Percentiles rank a stretch among this genome's conserved stretches.
These are phyloP conservation scores for Drosophila histrio DNA, from an alignment of 2,888 invertebrate genomes.

Conservation along the genomic window DNA sequence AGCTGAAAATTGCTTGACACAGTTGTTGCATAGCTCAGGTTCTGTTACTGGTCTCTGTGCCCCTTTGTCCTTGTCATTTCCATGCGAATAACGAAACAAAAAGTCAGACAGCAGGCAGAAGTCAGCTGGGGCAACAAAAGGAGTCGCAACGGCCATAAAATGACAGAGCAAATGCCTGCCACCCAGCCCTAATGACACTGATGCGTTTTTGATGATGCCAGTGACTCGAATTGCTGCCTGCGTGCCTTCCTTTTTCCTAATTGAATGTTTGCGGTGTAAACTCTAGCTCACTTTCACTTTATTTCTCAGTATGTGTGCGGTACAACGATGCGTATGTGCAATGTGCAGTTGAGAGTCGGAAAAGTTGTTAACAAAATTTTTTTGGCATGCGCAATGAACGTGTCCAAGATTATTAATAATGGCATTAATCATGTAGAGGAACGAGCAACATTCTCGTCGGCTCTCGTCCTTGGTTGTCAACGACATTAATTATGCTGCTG, in stretches of 20 bases:
- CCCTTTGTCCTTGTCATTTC: slow-evolving; percentile 56
- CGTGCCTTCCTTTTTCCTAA: slow-evolving; percentile 38
- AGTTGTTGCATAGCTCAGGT: slow-evolving; percentile 62
- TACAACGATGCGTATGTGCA: slow-evolving; percentile 70
- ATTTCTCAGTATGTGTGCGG: background rate
- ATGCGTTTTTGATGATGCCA: slow-evolving; percentile 80
- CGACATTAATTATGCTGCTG: slow-evolving; percentile 65
- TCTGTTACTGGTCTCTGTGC: slow-evolving; percentile 21
- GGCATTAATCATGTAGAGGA: slow-evolving; percentile 66
- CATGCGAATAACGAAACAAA: slow-evolving; percentile 69
- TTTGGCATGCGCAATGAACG: slow-evolving; percentile 58
- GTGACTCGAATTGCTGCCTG: slow-evolving; percentile 37
- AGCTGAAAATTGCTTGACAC: slow-evolving; percentile 76
- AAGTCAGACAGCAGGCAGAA: slow-evolving; percentile 31
- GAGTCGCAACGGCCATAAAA: slow-evolving; percentile 62
- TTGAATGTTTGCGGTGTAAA: slow-evolving; percentile 59
- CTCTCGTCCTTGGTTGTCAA: slow-evolving; percentile 47
- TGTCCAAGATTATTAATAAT: slow-evolving; percentile 72
- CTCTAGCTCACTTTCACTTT: background rate
- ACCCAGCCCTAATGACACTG: slow-evolving; percentile 65
- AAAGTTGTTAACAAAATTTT: slow-evolving; percentile 37
- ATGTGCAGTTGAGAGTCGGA: slow-evolving; percentile 46
- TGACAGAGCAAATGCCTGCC: slow-evolving; percentile 66
- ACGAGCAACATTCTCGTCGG: background rate
- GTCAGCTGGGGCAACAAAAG: slow-evolving; percentile 38